Percentiles rank a stretch among this genome's conserved stretches.
These are phyloP conservation scores for Propithecus coquereli DNA, from an alignment of 2,113 vertebrate genomes.

Conservation along the genomic window DNA sequence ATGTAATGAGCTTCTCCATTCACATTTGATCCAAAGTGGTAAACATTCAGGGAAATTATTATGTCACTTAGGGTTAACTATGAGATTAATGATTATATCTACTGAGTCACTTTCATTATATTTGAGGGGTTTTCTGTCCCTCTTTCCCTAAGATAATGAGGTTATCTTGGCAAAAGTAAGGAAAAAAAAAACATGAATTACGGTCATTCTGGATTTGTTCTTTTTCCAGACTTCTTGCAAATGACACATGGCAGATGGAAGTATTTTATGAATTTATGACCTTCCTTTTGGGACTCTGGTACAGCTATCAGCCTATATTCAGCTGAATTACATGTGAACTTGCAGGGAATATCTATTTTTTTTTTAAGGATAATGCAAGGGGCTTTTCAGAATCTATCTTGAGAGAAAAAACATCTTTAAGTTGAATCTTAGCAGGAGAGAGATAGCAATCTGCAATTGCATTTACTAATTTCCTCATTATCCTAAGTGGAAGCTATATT, in stretches of 20 bases:
- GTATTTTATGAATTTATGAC: slow-evolving; percentile 49
- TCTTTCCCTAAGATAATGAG: neutral
- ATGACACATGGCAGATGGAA: slow-evolving; percentile 32
- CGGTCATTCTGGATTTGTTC: neutral
- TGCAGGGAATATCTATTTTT: neutral
- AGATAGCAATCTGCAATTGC: neutral
- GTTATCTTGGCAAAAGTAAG: slow-evolving; percentile 14
- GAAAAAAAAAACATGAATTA: neutral
- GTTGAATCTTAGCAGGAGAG: neutral
- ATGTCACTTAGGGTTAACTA: neutral
- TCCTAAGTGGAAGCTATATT: neutral
- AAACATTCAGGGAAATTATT: neutral
- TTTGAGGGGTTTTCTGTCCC: neutral
- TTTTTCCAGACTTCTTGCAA: slow-evolving; percentile 61
- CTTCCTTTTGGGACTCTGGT: slow-evolving; percentile 23
- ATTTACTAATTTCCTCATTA: neutral
- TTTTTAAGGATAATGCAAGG: neutral
- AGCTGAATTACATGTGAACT: slow-evolving; percentile 32
- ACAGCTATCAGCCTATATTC: neutral
- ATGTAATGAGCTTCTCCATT: neutral
- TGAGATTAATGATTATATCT: slow-evolving; percentile 5
- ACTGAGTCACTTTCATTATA: slow-evolving; percentile 28
- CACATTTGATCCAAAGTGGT: neutral
- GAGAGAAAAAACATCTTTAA: neutral
- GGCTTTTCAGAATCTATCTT: slow-evolving; percentile 33